phyloP scores from a whole-genome alignment of 1,140 invertebrate genomes.

The Neodiprion fabricii region DNA sequence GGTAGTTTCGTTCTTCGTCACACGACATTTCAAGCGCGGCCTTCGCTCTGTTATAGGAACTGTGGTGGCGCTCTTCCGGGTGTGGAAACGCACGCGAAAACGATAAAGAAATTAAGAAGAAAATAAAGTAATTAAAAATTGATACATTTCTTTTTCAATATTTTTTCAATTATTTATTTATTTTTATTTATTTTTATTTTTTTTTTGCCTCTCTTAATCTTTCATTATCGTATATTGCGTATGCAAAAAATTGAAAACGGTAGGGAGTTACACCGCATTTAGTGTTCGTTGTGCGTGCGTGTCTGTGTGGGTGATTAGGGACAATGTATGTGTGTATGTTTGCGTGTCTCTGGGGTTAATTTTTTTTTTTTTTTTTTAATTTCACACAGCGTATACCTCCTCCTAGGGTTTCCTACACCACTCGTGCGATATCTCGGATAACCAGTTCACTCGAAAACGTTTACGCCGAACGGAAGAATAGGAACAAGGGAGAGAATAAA shows the following conservation, averaged over 20 bases:
- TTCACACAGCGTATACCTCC: conserved; percentile 6
- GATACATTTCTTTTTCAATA: conserved; percentile 1
- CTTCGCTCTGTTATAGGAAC: background rate
- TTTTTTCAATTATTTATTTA: conserved; percentile 20
- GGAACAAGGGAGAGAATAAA: background rate
- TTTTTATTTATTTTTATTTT: conserved; percentile 21
- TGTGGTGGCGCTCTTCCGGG: too few relatives aligned
- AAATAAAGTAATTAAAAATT: conserved; percentile 16
- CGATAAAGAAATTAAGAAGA: too few relatives aligned
- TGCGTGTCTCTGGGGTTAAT: background rate
- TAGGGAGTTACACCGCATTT: conserved; percentile 40
- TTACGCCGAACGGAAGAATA: conserved; percentile 9
- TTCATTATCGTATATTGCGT: background rate
- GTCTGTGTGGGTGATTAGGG: background rate
- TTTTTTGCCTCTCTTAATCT: background rate
- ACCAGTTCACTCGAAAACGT: background rate
- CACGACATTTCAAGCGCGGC: conserved; percentile 14
- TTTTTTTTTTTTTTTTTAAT: background rate
- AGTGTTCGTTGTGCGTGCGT: background rate
- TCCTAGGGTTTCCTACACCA: background rate
- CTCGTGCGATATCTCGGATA: background rate
- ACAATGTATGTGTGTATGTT: conserved; percentile 25
- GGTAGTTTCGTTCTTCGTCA: conserved; percentile 1
- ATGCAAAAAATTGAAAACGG: conserved; percentile 43
- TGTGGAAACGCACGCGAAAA: too few relatives aligned